Conservation (phyloP, 2,113 vertebrate genomes). For the Caloenas nicobarica region DNA sequence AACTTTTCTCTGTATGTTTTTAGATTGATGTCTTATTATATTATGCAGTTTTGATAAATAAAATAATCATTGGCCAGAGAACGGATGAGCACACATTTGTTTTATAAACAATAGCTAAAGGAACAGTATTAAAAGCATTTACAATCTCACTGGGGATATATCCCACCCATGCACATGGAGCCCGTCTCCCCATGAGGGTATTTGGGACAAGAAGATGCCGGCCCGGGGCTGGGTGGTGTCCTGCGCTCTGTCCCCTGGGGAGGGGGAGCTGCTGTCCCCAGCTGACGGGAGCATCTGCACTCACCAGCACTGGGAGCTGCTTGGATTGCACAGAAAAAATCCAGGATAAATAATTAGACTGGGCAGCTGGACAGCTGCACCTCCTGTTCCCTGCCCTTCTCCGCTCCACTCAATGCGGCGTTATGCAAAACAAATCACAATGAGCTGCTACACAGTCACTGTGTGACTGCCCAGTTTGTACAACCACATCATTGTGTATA, state of each 20-base stretch:
- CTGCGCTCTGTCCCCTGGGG: neutral
- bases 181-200: fast-evolving
- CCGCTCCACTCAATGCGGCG: fast-evolving
- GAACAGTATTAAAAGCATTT: neutral
- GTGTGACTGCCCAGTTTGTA: neutral
- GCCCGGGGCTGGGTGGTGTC: too few relatives aligned
- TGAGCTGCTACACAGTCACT: fast-evolving
- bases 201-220: neutral
- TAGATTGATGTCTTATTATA: neutral
- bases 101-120: neutral
- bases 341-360: neutral
- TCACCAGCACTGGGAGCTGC: neutral
- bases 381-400: neutral
- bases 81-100: fast-evolving
- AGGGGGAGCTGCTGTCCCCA: neutral
- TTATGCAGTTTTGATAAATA: neutral
- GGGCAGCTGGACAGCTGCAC: neutral
- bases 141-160: fast-evolving
- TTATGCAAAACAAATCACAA: too few relatives aligned
- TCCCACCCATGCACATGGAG: fast-evolving
- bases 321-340: neutral
- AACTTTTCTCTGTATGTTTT: neutral
- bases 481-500: fast-evolving
- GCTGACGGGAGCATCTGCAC: too few relatives aligned
- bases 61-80: neutral